Evolutionary conservation across 2,888 invertebrate genomes (phyloP).

Genomic region (Dioctria rufipes): DNA sequence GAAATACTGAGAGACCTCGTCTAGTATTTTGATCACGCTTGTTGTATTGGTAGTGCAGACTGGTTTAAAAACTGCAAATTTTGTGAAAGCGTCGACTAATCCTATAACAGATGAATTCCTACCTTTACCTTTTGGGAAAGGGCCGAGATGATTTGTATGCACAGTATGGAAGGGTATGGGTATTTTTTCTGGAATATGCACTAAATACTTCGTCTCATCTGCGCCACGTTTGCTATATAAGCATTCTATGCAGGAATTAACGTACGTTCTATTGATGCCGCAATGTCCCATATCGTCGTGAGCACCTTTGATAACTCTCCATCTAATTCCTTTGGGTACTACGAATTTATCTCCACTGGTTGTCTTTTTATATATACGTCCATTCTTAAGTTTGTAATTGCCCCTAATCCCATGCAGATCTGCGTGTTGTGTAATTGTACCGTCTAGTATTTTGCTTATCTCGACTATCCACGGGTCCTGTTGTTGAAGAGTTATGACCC

Average conservation of each 20-base stretch:
- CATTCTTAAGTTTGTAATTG: background rate
- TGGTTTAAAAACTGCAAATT: too few species aligned
- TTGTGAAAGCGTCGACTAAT: too few species aligned
- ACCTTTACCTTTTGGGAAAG: slow-evolving; percentile 44
- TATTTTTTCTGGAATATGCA: slow-evolving; percentile 26
- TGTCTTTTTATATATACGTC: too few species aligned
- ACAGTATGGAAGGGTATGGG: slow-evolving; percentile 52
- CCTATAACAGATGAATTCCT: too few species aligned
- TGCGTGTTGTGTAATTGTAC: background rate
- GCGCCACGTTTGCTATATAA: slow-evolving; percentile 29
- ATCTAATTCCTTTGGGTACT: slow-evolving; percentile 25
- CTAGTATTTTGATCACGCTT: too few species aligned
- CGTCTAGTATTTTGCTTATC: background rate
- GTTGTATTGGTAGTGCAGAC: too few species aligned
- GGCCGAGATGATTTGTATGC: slow-evolving; percentile 57
- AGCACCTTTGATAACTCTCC: slow-evolving; percentile 24
- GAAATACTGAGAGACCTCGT: too few species aligned
- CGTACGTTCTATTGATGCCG: slow-evolving; percentile 45
- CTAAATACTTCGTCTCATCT: slow-evolving; percentile 29
- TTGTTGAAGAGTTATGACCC: slow-evolving; percentile 56
- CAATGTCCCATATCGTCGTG: slow-evolving; percentile 53
- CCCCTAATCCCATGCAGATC: background rate
- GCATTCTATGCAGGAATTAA: slow-evolving; percentile 47
- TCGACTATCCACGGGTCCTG: slow-evolving; percentile 28
- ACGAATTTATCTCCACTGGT: background rate